Conservation (phyloP, 2,888 invertebrate species). For the Cosmia trapezina region DNA sequence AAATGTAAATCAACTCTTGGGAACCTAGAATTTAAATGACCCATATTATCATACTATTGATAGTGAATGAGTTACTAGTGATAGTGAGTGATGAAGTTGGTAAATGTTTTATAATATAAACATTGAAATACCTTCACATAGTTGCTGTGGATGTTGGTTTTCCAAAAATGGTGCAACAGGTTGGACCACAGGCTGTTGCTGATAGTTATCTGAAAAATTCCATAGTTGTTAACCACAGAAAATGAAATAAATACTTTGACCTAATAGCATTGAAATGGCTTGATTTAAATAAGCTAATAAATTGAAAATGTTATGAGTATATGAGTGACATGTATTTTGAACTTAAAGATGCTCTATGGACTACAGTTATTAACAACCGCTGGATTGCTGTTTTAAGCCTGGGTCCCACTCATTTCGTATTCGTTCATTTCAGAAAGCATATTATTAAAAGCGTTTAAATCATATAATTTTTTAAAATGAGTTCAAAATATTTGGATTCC, state of each 20-base stretch:
- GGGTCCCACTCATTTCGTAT: too few species aligned
- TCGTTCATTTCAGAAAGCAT: too few species aligned
- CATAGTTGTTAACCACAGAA: background rate
- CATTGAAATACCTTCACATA: conserved; percentile 78
- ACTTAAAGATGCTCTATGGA: too few species aligned
- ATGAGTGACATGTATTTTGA: background rate
- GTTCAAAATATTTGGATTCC: background rate
- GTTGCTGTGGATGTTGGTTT: conserved; percentile 75
- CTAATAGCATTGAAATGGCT: background rate
- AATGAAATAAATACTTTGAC: background rate
- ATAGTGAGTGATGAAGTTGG: too few species aligned
- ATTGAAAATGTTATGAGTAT: too few species aligned
- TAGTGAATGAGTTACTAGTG: too few species aligned
- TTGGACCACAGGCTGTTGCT: conserved; percentile 71
- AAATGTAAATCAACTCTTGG: conserved; percentile 88
- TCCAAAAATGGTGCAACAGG: conserved; percentile 76
- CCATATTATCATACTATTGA: background rate
- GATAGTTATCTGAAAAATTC: conserved; percentile 70
- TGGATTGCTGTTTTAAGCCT: too few species aligned
- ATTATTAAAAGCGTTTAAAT: too few species aligned
- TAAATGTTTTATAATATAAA: background rate
- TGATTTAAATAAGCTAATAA: too few species aligned
- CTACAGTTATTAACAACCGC: too few species aligned
- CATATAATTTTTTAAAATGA: background rate
- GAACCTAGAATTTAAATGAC: conserved; percentile 75